Evolutionary conservation across 92 coral and sea anemone species (phyloP).

Genomic region (Plumapathes pennacea): DNA sequence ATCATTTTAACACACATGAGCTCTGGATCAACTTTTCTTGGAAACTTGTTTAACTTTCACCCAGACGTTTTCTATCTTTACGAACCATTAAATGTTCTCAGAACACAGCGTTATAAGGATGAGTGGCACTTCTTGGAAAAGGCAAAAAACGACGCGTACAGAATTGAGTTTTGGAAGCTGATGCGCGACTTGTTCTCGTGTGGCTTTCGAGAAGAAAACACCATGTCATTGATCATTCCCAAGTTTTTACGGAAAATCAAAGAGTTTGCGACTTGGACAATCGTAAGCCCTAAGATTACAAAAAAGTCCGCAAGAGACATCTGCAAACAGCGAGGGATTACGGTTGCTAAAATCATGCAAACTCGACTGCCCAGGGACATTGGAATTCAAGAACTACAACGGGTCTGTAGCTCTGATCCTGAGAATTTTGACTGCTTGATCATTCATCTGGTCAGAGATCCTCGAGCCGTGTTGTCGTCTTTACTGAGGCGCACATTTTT

Average conservation of each 20-base stretch:
- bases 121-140: slow-evolving; percentile 1
- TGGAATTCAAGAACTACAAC: slow-evolving; percentile 6
- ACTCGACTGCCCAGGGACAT: neutral
- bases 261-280: neutral
- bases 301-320: neutral
- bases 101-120: neutral
- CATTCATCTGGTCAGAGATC: slow-evolving; percentile 6
- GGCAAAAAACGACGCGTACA: neutral
- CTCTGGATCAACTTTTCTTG: slow-evolving; percentile 35
- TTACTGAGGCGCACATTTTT: slow-evolving; percentile 2
- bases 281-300: neutral
- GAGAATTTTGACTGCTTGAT: neutral
- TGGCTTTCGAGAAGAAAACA: neutral
- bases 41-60: slow-evolving; percentile 34
- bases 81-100: slow-evolving; percentile 19
- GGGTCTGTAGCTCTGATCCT: neutral
- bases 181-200: slow-evolving; percentile 1
- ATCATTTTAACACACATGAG: slow-evolving; percentile 37
- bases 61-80: slow-evolving; percentile 33
- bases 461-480: slow-evolving; percentile 7
- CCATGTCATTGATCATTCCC: neutral
- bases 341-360: slow-evolving; percentile 10
- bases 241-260: neutral
- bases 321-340: neutral
- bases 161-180: neutral